Percentiles rank a stretch among this genome's conserved stretches.
phyloP scores from a whole-genome alignment of 1,140 invertebrate genomes.

The Habropoda laboriosa region DNA sequence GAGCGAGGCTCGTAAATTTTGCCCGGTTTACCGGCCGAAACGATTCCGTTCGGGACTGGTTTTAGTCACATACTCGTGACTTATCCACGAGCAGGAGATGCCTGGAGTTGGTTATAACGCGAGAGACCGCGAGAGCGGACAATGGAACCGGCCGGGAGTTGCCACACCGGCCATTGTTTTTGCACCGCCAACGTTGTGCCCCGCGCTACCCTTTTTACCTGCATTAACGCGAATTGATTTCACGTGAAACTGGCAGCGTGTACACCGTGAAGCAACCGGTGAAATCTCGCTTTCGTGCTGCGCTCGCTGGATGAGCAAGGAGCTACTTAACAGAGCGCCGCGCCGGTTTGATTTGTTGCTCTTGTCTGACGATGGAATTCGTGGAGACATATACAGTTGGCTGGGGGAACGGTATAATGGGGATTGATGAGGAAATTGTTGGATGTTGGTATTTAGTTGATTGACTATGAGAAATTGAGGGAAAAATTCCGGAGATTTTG shows the following conservation, averaged over 20 bases:
- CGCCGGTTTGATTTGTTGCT: background rate
- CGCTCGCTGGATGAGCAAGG: background rate
- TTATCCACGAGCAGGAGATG: slow-evolving; percentile 18
- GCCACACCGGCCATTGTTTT: slow-evolving; percentile 51
- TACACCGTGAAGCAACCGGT: background rate
- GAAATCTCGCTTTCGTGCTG: background rate
- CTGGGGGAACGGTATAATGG: too few relatives aligned
- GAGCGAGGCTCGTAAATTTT: slow-evolving; percentile 45
- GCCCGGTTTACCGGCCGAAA: slow-evolving; percentile 17
- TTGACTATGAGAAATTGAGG: too few relatives aligned
- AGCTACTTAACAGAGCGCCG: too few relatives aligned
- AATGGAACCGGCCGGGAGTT: slow-evolving; percentile 36
- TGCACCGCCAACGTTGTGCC: slow-evolving; percentile 21
- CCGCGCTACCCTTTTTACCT: slow-evolving; percentile 40
- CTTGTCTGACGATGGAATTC: background rate
- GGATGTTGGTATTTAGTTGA: too few relatives aligned
- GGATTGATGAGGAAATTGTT: too few relatives aligned
- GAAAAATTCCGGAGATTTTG: too few relatives aligned
- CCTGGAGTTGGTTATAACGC: too few relatives aligned
- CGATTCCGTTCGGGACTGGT: slow-evolving; percentile 39
- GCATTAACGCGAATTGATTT: slow-evolving; percentile 54
- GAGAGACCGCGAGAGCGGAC: slow-evolving; percentile 11
- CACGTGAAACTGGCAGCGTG: slow-evolving; percentile 38
- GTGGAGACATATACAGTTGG: too few relatives aligned
- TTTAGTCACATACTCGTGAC: slow-evolving; percentile 22